A percentile compares a stretch with the other conserved stretches of the same genome.
phyloP scores from a whole-genome alignment of 2,113 vertebrate genomes.

The Chaenogobius annularis region DNA sequence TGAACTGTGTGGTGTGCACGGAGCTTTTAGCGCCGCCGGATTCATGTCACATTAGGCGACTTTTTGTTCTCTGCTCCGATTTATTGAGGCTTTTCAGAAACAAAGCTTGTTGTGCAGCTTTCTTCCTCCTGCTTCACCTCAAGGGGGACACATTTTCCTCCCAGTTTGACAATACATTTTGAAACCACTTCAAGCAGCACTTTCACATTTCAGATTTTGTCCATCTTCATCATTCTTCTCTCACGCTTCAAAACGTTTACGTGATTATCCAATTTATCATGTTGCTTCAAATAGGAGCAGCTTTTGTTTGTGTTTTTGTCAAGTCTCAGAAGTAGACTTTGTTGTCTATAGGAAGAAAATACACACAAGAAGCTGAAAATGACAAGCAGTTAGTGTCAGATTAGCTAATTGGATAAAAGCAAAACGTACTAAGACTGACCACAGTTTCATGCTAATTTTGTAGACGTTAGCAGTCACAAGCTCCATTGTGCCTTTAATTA shows the following conservation, averaged over 20 bases:
- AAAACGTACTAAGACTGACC: too few species aligned
- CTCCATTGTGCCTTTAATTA: neutral
- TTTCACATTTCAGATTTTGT: conserved; percentile 15
- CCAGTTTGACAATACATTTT: conserved; percentile 53
- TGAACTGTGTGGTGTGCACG: neutral
- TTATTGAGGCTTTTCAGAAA: neutral
- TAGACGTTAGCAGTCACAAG: neutral
- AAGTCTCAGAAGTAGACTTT: neutral
- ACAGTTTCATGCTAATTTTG: neutral
- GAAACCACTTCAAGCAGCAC: conserved; percentile 52
- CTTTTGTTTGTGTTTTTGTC: neutral
- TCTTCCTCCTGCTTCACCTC: conserved; percentile 31
- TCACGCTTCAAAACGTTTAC: conserved; percentile 4
- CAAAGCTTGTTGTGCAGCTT: conserved; percentile 16
- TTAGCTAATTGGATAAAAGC: neutral
- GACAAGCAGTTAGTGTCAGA: neutral
- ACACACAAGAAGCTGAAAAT: conserved; percentile 14
- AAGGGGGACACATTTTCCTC: conserved; percentile 57
- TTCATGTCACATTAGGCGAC: neutral
- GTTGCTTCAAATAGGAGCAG: conserved; percentile 31
- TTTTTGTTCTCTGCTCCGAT: conserved; percentile 3
- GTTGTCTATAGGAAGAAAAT: neutral
- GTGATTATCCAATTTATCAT: conserved; percentile 27
- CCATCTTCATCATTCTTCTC: neutral
- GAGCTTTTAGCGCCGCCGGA: neutral